Evolutionary conservation across 37 sponge, comb jelly and placozoan species (phyloP).

Genomic region (Mnemiopsis leidyi): DNA sequence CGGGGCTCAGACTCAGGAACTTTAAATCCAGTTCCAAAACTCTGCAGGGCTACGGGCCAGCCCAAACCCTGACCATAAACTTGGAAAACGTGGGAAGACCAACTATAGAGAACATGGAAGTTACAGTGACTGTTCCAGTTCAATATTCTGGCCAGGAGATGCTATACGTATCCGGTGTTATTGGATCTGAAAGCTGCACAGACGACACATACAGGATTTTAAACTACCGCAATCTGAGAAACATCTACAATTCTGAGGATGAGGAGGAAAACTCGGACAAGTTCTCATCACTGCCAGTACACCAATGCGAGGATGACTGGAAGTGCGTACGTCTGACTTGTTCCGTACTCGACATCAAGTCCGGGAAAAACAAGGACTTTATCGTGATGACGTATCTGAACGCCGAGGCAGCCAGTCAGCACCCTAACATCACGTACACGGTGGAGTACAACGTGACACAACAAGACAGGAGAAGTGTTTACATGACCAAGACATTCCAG

Average conservation of each 20-base stretch:
- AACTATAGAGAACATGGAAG: neutral
- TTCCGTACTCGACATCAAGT: neutral
- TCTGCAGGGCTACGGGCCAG: slow-evolving; percentile 10
- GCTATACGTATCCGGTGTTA: neutral
- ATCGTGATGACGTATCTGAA: neutral
- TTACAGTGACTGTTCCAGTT: neutral
- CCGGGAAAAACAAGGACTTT: neutral
- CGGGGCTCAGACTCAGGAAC: slow-evolving; percentile 4
- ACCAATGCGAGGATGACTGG: neutral
- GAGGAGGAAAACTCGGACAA: neutral
- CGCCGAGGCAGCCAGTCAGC: neutral
- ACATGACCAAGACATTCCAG: neutral
- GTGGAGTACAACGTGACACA: neutral
- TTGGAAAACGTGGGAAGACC: neutral
- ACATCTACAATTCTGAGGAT: neutral
- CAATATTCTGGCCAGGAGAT: neutral
- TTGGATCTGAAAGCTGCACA: neutral
- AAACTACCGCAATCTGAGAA: neutral
- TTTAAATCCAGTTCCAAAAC: neutral
- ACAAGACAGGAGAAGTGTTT: neutral
- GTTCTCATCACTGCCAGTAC: neutral
- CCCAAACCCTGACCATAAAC: neutral
- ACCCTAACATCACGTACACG: neutral
- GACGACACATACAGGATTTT: neutral
- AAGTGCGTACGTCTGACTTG: slow-evolving; percentile 7